Conservation (phyloP, 2,113 vertebrate species). For the Oreocharis arfaki region DNA sequence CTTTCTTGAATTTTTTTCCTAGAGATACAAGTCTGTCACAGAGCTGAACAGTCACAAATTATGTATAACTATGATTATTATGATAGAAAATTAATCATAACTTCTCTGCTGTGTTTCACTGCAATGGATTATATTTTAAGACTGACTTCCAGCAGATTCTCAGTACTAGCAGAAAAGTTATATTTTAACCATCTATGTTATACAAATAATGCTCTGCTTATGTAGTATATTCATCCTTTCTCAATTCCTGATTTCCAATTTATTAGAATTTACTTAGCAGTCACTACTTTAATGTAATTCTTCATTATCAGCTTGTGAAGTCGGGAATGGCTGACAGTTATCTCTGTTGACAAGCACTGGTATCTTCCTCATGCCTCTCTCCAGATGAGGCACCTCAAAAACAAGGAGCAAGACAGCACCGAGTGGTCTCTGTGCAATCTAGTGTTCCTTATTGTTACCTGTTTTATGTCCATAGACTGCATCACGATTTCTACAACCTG, state of each 20-base stretch:
- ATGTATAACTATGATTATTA: neutral
- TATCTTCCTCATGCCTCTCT: neutral
- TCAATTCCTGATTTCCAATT: neutral
- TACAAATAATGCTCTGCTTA: neutral
- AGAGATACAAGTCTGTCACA: neutral
- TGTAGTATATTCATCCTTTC: neutral
- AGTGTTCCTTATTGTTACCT: neutral
- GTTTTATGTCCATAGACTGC: neutral
- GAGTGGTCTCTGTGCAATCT: accelerated
- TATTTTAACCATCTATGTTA: neutral
- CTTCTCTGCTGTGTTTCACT: neutral
- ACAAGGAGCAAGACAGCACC: neutral
- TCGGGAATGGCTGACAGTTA: neutral
- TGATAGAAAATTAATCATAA: neutral
- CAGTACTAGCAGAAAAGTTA: neutral
- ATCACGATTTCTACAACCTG: neutral
- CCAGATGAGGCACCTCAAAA: neutral
- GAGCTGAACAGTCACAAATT: neutral
- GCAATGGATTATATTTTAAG: neutral
- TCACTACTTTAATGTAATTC: neutral
- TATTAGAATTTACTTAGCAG: neutral
- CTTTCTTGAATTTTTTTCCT: neutral
- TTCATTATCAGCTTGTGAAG: neutral
- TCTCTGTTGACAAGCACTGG: neutral
- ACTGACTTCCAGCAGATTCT: neutral